Conservation (phyloP, 1,140 invertebrate species). For the Drosophila santomea region DNA sequence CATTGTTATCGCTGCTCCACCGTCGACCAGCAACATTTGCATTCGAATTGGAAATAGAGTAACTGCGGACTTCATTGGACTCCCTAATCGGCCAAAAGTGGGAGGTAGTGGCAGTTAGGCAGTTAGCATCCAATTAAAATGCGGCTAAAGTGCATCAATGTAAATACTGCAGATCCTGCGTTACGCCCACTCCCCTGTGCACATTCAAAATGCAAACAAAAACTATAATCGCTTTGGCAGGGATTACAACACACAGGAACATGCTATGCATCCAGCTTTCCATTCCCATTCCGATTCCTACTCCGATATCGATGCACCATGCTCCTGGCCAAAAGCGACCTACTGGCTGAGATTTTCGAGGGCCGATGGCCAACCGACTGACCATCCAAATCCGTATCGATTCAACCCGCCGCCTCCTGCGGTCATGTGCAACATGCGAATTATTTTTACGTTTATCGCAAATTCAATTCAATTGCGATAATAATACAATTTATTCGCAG, state of each 20-base stretch:
- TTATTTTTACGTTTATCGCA: slow-evolving; percentile 67
- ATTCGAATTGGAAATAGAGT: slow-evolving; percentile 70
- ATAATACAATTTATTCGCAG: slow-evolving; percentile 75
- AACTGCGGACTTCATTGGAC: slow-evolving; percentile 56
- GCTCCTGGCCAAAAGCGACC: slow-evolving; percentile 1
- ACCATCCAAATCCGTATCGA: slow-evolving; percentile 30
- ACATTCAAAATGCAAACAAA: slow-evolving; percentile 64
- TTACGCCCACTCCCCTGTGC: not conserved
- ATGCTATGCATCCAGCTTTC: slow-evolving; percentile 13
- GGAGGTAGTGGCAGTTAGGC: not conserved
- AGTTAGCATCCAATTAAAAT: slow-evolving; percentile 71
- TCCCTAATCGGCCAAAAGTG: slow-evolving; percentile 58
- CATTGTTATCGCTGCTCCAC: slow-evolving; percentile 45
- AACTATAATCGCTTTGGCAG: slow-evolving; percentile 66
- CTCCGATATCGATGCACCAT: too few species aligned
- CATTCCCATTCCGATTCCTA: not conserved
- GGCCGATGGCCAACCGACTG: not conserved
- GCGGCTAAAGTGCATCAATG: slow-evolving; percentile 54
- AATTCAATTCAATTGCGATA: slow-evolving; percentile 76
- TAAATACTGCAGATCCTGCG: slow-evolving; percentile 42
- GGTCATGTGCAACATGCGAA: slow-evolving; percentile 65
- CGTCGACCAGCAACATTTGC: slow-evolving; percentile 47
- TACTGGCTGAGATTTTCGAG: slow-evolving; percentile 30
- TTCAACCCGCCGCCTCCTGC: slow-evolving; percentile 17
- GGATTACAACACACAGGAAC: slow-evolving; percentile 65